Conservation (phyloP, 2,888 invertebrate genomes). For the Drosophila anomelani region DNA sequence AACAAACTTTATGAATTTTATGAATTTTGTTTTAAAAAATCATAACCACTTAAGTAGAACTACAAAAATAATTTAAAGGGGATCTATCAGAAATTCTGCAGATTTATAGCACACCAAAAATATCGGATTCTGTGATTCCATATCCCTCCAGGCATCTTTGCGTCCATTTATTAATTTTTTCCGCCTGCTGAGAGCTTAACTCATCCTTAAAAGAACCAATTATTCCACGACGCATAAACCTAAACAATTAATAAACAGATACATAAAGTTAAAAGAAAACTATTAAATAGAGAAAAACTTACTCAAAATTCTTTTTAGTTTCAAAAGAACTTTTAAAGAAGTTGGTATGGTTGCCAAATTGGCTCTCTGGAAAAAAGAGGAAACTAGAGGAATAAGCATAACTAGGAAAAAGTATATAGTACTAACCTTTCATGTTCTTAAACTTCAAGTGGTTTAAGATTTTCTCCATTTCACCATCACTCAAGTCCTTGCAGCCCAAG, state of each 20-base stretch:
- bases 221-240: conserved; percentile 62
- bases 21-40: too few relatives aligned
- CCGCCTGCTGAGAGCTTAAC: conserved; percentile 29
- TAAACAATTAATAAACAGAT: conserved; percentile 3
- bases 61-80: background rate
- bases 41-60: too few relatives aligned
- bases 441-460: conserved; percentile 54
- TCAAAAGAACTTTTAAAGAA: background rate
- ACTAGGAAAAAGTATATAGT: background rate
- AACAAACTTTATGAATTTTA: too few relatives aligned
- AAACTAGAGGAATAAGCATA: background rate
- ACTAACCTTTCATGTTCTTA: conserved; percentile 59
- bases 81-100: too few relatives aligned
- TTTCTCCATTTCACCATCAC: conserved; percentile 28
- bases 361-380: conserved; percentile 7
- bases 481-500: conserved; percentile 36
- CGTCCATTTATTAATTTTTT: conserved; percentile 54
- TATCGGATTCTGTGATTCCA: conserved; percentile 46
- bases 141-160: conserved; percentile 27
- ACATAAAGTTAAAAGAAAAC: background rate
- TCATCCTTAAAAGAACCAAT: conserved; percentile 61
- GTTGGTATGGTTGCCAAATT: conserved; percentile 23
- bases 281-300: background rate
- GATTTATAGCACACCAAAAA: conserved; percentile 39
- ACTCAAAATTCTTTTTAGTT: conserved; percentile 25